Percentiles rank a stretch among this genome's conserved stretches.
Conservation (phyloP, 2,888 invertebrate species). For the Scaptodrosophila latifasciaeformis region DNA sequence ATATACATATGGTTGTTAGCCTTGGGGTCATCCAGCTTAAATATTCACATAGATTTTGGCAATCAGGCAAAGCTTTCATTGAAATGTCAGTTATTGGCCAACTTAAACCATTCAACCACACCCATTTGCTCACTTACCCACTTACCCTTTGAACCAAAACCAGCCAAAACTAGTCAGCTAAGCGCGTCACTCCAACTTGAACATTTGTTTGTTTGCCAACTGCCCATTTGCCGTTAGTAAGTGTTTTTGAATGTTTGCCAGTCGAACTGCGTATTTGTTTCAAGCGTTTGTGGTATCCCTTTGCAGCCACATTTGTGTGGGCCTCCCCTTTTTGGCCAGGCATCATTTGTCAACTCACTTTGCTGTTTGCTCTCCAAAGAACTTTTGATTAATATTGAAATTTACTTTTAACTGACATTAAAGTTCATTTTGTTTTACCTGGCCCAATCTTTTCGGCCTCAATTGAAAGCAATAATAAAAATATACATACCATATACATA, state of each 20-base stretch:
- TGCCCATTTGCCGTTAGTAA: slow-evolving; percentile 28
- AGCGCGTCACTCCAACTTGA: slow-evolving; percentile 28
- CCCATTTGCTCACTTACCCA: slow-evolving; percentile 10
- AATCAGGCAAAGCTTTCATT: slow-evolving; percentile 52
- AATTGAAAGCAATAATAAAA: too few species aligned
- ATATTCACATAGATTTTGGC: slow-evolving; percentile 28
- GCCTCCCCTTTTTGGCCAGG: slow-evolving; percentile 14
- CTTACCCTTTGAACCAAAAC: too few species aligned
- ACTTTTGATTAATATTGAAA: too few species aligned
- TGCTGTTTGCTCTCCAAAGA: slow-evolving; percentile 17
- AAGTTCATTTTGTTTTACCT: too few species aligned
- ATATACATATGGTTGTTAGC: background rate
- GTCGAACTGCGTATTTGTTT: slow-evolving; percentile 24
- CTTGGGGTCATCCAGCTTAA: background rate
- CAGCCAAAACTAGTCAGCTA: too few species aligned
- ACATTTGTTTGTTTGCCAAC: slow-evolving; percentile 52
- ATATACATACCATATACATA: too few species aligned
- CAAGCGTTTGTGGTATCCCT: slow-evolving; percentile 25
- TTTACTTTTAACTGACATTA: too few species aligned
- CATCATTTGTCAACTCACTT: slow-evolving; percentile 20
- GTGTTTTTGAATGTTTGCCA: slow-evolving; percentile 2
- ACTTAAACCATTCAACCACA: slow-evolving; percentile 25
- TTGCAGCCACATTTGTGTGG: slow-evolving; percentile 2
- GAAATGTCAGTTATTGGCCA: slow-evolving; percentile 60
- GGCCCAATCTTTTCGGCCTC: too few species aligned